These are phyloP conservation scores for Dascillus cervinus DNA, from an alignment of 2,888 invertebrate genomes.

Conservation along the genomic window DNA sequence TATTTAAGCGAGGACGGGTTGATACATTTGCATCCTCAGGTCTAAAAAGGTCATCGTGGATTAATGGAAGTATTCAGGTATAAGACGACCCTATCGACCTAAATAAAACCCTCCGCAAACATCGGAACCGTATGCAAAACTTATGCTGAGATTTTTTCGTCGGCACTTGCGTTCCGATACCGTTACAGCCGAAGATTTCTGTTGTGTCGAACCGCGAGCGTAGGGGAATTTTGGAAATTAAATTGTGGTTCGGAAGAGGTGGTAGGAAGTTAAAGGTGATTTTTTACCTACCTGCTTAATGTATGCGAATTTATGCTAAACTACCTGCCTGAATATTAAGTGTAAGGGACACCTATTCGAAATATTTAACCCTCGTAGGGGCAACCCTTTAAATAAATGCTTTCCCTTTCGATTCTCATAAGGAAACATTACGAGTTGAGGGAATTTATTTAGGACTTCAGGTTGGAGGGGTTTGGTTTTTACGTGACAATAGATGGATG, in stretches of 20 bases:
- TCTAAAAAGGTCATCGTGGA: constrained; percentile 36
- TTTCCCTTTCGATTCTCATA: constrained; percentile 17
- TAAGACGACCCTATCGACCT: constrained; percentile 16
- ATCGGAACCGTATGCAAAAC: constrained; percentile 18
- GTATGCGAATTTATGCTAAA: constrained; percentile 43
- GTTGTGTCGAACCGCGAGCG: constrained; percentile 3
- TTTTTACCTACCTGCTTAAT: constrained; percentile 44
- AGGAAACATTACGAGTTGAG: constrained; percentile 14
- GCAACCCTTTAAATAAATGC: constrained; percentile 14
- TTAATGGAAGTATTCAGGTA: constrained; percentile 36
- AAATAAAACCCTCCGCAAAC: constrained; percentile 17
- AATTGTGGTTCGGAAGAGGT: constrained; percentile 22
- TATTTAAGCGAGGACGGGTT: constrained; percentile 37
- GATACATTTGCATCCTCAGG: constrained; percentile 40
- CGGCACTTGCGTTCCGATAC: constrained; percentile 24
- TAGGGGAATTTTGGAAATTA: constrained; percentile 16
- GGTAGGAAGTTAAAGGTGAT: constrained; percentile 29
- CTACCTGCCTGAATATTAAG: constrained; percentile 46
- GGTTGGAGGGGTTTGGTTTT: constrained; percentile 18
- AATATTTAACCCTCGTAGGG: constrained; percentile 32
- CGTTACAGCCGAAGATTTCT: constrained; percentile 20
- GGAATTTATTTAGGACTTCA: constrained; percentile 13
- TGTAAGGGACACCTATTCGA: constrained; percentile 43
- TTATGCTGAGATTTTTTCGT: constrained; percentile 19
- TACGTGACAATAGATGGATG: constrained; percentile 21